Conservation (phyloP, 1,140 invertebrate genomes). For the Arctopsyche grandis region DNA sequence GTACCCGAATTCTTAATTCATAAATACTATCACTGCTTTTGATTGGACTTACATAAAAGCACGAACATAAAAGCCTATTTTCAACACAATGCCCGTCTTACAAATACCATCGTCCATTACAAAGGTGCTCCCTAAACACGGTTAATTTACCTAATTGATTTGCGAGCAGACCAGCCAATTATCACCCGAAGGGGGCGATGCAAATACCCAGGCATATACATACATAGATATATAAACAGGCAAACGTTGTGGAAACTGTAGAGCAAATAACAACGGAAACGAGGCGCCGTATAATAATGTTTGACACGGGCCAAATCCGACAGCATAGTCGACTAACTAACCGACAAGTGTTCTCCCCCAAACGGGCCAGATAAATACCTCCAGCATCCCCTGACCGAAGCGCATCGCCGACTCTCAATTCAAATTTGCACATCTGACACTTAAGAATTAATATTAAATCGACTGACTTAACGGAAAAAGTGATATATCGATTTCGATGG, state of each 20-base stretch:
- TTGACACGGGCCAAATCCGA: background rate
- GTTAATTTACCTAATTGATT: too few relatives aligned
- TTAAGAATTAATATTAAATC: too few relatives aligned
- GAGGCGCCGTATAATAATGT: constrained; percentile 7
- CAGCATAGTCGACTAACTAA: constrained; percentile 21
- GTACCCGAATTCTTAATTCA: too few relatives aligned
- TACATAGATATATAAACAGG: background rate
- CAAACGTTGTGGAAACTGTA: constrained; percentile 1
- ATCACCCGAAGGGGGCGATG: background rate
- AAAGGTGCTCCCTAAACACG: too few relatives aligned
- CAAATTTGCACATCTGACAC: too few relatives aligned
- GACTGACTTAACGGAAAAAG: too few relatives aligned
- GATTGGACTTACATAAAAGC: too few relatives aligned
- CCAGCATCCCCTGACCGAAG: background rate
- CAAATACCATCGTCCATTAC: too few relatives aligned
- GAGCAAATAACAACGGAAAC: constrained; percentile 6
- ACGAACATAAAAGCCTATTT: too few relatives aligned
- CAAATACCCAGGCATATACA: too few relatives aligned
- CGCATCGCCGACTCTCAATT: background rate
- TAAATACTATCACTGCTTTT: too few relatives aligned
- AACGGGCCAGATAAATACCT: background rate
- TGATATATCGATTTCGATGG: background rate
- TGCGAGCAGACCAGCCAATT: background rate
- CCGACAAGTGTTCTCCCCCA: constrained; percentile 6
- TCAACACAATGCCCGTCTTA: too few relatives aligned